These are phyloP conservation scores for Bovichtus variegatus DNA, from an alignment of 2,797 vertebrate genomes.

Conservation along the genomic window DNA sequence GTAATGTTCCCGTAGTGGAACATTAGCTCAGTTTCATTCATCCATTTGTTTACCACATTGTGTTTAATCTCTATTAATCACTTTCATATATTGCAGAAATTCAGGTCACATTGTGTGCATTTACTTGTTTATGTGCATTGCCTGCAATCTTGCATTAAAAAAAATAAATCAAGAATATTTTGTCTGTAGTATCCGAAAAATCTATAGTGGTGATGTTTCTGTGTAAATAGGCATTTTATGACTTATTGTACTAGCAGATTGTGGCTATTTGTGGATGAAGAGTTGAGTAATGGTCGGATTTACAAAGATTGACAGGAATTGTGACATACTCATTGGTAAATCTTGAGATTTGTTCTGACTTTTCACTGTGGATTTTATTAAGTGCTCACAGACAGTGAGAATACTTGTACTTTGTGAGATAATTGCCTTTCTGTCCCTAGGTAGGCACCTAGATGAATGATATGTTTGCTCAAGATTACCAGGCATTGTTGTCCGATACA, in stretches of 20 bases:
- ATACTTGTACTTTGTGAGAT: conserved; percentile 8
- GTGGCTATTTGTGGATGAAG: conserved; percentile 18
- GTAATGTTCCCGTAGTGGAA: neutral
- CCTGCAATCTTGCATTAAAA: neutral
- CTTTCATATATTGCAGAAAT: neutral
- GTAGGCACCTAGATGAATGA: conserved; percentile 34
- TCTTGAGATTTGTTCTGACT: conserved; percentile 36
- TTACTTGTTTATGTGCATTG: neutral
- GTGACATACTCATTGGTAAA: conserved; percentile 30
- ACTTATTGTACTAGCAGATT: conserved; percentile 7
- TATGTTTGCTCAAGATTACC: conserved; percentile 39
- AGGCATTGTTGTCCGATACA: conserved; percentile 9
- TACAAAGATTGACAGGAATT: conserved; percentile 18
- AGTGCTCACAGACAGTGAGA: conserved; percentile 12
- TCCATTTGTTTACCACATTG: neutral
- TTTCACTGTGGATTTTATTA: conserved; percentile 21
- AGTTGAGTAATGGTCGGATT: conserved; percentile 32
- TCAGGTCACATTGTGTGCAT: neutral
- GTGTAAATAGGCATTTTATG: neutral
- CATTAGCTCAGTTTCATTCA: neutral
- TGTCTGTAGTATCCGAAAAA: neutral
- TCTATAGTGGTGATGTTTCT: neutral
- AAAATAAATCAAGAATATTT: neutral
- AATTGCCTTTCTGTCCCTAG: conserved; percentile 35
- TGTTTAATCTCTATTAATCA: neutral